Evolutionary conservation across 2,888 invertebrate species (phyloP).

Genomic region (Altica lythri): DNA sequence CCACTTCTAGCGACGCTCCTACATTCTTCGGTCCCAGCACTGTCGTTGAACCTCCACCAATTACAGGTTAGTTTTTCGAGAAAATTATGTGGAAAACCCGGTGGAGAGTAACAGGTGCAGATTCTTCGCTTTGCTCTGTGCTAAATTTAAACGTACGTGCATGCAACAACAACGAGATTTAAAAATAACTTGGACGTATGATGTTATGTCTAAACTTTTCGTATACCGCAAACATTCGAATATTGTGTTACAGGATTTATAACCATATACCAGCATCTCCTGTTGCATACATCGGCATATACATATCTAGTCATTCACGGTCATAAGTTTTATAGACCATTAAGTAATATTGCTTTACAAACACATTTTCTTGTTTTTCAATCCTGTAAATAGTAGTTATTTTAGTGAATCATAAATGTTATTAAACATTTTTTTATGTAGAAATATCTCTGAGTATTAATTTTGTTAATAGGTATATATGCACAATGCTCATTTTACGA

Average conservation of each 20-base stretch:
- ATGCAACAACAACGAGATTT: conserved; percentile 27
- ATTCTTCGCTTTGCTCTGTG: conserved; percentile 33
- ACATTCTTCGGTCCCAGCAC: conserved; percentile 90
- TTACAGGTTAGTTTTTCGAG: conserved; percentile 76
- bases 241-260: conserved; percentile 28
- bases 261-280: not conserved
- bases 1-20: conserved; percentile 88
- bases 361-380: not conserved
- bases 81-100: conserved; percentile 6
- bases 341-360: no score
- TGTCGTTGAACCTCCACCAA: conserved; percentile 86
- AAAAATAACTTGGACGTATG: conserved; percentile 51
- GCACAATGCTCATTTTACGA: no score
- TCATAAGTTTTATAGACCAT: no score
- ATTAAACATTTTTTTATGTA: no score
- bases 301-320: no score
- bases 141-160: conserved; percentile 34
- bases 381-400: no score
- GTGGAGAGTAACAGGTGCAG: conserved; percentile 33
- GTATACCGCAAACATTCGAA: conserved; percentile 33
- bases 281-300: no score
- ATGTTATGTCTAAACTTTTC: conserved; percentile 51
- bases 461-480: no score
- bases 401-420: no score
- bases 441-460: no score